Evolutionary conservation across 2,888 invertebrate species (phyloP), one percentile per base, ranked within the genome.

Genomic region (Trissonchulus latispiculum): DNA sequence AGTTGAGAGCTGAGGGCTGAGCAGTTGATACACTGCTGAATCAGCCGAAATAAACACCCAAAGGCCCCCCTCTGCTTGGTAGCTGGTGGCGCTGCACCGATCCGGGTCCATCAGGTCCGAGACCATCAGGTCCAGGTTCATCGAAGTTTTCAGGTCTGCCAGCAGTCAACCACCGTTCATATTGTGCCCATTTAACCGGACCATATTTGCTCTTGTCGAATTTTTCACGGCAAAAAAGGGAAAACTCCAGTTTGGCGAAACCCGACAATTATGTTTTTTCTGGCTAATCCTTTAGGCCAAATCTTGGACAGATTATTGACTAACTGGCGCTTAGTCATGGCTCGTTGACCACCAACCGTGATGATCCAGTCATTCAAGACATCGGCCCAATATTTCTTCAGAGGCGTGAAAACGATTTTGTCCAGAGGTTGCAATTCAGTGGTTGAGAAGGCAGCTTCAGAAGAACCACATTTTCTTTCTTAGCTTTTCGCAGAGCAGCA

Each of bases 391-490:
- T 33, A 64, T 15, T 8, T 29, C 64, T 64, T 64, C 64, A 64
- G 28, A 31, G 64, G 64, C 64, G 8, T 29, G 28, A 64, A 64
- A 3, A 64, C 64, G 28, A 29, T 64, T 33, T 64, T 64, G 28
- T 64, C 64, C 8, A 64, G 64, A 3, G 64, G 64, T 64, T 64
- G 64, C 64, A 64, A 33, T 8, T 64, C 8, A 18, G 64, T 64
- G 15, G 64, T 64, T 64, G 64, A 28, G 64, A 64, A 18, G 64
- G 64, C 29, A 64, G 28, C 28, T 64, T 64, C 31, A 31, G 33
- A 33, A 64, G 64, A 15, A 29, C 28, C 31, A 64, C 33, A 33
- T 64, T 64, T n/a, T 64, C 64, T 33, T 64, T 29, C 8, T 8
- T n/a, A 64, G 64, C 64, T 64, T 64, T 64, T 15, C 33, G 29